Evolutionary conservation across 2,113 vertebrate genomes (phyloP), one percentile per base, ranked within the genome.

Genomic region (Macquaria australasica): DNA sequence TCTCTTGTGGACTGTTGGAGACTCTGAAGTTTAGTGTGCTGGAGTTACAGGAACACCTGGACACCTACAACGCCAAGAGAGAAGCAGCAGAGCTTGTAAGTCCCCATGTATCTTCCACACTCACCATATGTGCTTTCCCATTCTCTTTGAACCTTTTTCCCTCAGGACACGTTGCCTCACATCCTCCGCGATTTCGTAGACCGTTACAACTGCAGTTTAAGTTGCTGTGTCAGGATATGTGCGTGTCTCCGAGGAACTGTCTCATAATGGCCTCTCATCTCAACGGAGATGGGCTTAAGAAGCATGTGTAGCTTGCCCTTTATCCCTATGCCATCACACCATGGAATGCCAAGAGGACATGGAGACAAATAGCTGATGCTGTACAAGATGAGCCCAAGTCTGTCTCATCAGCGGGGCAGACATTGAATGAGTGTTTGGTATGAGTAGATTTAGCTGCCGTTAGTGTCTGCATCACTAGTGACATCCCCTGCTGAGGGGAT

Each of bases 1-100:
- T 99, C 91, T 98, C 98, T 34, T 99, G 97, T 95, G 98, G 97
- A 63, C 96, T 99, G 81, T 93, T 99, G 87, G 98, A 99, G 95
- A 97, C 97, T 9, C 93, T 99, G 90, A 99, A 99, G 91, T 99
- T 99, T 89, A 98, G 98, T 82, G 98, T 99, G 79, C 91, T 99
- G 90, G 98, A 99, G 94, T 93, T 99, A 74, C 98, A 99, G 91
- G 98, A 99, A 91, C 98, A 99, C 84, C 94, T 99, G 93, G 98
- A 99, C 91, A 99, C 98, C 0, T 99, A 99, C 90, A 99, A 96
- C 68, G 93, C 95, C 89, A 99, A 98, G 92, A 97, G 95, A 89
- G 98, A 98, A 81, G 97, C 98, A 64, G 97, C 98, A 3, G 97
- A 99, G 88, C 96, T 97, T 93, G 98, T 99, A 84, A 95, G 96